These are phyloP conservation scores for Holacanthella duospinosa DNA, from an alignment of 2,888 invertebrate species.

Conservation along the genomic window DNA sequence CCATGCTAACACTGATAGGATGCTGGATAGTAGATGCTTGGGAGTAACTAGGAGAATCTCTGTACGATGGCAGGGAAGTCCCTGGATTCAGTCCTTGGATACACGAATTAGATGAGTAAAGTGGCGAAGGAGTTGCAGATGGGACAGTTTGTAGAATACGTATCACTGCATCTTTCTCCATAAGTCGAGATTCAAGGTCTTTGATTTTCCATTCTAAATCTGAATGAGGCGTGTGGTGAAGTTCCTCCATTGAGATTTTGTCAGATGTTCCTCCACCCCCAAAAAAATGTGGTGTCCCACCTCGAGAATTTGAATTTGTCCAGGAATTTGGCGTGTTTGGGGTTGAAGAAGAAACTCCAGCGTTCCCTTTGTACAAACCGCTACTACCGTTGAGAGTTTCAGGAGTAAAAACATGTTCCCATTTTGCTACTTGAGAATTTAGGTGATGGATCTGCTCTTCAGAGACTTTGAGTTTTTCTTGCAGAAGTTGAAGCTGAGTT, in stretches of 20 bases:
- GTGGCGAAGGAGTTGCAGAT: conserved; percentile 17
- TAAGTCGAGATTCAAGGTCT: conserved; percentile 74
- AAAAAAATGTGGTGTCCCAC: conserved; percentile 36
- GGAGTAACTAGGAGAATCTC: conserved; percentile 33
- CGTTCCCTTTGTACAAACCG: conserved; percentile 5
- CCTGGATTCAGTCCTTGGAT: conserved; percentile 2
- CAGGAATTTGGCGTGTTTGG: conserved; percentile 37
- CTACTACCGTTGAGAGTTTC: conserved; percentile 15
- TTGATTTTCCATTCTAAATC: conserved; percentile 49
- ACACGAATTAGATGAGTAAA: conserved; percentile 18
- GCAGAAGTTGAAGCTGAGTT: conserved; percentile 29
- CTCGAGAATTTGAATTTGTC: conserved; percentile 25
- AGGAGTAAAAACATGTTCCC: conserved; percentile 32
- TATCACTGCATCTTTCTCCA: conserved; percentile 83
- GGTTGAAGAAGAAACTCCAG: conserved; percentile 19
- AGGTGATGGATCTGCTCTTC: conserved; percentile 32
- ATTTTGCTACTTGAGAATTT: conserved; percentile 24
- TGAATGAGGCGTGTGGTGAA: background rate
- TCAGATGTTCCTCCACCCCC: conserved; percentile 12
- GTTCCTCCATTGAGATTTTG: background rate
- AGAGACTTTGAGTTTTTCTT: conserved; percentile 33
- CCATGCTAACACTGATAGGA: conserved; percentile 23
- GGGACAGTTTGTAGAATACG: conserved; percentile 51
- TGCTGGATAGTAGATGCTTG: conserved; percentile 13
- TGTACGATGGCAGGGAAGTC: conserved; percentile 9